Percentiles rank a stretch among this genome's conserved stretches.
phyloP scores from a whole-genome alignment of 2,113 vertebrate genomes.

The Macheiramphus alcinus region DNA sequence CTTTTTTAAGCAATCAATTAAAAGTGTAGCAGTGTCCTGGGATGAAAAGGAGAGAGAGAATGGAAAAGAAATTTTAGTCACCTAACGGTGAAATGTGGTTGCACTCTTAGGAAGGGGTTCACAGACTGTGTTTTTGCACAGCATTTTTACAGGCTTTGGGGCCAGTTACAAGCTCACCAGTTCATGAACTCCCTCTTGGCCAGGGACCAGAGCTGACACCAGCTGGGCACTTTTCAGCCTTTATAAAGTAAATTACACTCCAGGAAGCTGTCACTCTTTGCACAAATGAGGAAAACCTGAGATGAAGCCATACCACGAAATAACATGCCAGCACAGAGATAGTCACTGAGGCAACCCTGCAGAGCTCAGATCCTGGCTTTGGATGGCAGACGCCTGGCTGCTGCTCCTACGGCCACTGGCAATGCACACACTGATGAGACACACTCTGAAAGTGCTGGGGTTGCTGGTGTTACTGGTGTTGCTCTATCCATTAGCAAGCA shows the following conservation, averaged over 20 bases:
- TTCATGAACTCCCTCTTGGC: slow-evolving; percentile 21
- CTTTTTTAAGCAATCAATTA: neutral
- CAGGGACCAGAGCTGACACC: neutral
- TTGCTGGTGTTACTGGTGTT: neutral
- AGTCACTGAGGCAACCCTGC: neutral
- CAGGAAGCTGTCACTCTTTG: neutral
- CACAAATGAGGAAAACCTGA: neutral
- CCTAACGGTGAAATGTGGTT: neutral
- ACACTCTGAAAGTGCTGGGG: neutral
- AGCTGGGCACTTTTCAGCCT: slow-evolving; percentile 34
- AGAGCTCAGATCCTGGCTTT: neutral
- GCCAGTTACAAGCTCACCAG: neutral
- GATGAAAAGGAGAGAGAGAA: neutral
- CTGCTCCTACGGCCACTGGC: neutral
- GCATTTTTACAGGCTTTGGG: neutral
- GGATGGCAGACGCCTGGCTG: neutral
- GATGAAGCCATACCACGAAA: neutral
- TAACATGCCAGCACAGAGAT: neutral
- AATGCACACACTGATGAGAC: neutral
- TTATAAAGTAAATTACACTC: slow-evolving; percentile 34
- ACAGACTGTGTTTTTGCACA: neutral
- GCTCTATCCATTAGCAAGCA: neutral
- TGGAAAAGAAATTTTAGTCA: neutral
- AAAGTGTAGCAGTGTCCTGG: neutral
- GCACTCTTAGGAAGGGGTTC: neutral